Conservation (phyloP, 2,797 vertebrate genomes). For the Champsocephalus esox region DNA sequence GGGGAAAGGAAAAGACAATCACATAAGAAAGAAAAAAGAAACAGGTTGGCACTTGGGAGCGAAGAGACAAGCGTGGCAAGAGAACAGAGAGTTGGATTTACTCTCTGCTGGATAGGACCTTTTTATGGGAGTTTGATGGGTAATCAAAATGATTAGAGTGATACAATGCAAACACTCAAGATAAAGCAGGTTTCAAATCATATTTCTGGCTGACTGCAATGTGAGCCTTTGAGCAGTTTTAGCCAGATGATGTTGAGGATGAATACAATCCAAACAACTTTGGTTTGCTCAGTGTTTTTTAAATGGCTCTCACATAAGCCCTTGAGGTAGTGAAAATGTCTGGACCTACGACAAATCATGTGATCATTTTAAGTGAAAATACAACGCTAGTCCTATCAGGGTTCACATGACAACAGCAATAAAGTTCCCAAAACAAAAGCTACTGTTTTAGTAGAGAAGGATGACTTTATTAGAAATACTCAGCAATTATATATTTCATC, state of each 20-base stretch:
- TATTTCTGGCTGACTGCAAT: not conserved
- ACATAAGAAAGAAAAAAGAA: not conserved
- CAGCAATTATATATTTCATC: not conserved
- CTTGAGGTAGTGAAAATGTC: not conserved
- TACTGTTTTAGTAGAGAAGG: not conserved
- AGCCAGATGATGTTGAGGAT: not conserved
- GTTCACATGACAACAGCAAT: not conserved
- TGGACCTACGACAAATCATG: not conserved
- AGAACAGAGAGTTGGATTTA: not conserved
- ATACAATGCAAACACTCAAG: not conserved
- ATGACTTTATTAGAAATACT: not conserved
- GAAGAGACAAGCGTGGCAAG: not conserved
- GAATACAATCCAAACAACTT: not conserved
- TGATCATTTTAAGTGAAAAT: conserved; percentile 31
- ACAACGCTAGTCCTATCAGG: not conserved
- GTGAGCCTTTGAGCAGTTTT: not conserved
- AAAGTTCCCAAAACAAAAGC: not conserved
- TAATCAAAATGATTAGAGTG: not conserved
- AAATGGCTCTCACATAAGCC: conserved; percentile 10
- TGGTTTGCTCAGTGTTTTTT: not conserved
- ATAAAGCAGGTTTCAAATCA: not conserved
- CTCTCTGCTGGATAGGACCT: not conserved
- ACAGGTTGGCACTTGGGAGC: not conserved
- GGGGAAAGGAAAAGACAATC: not conserved
- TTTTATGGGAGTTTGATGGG: not conserved